Percentiles rank a stretch among this genome's conserved stretches.
Conservation (phyloP, 2,888 invertebrate genomes). For the Himalopsyche japonica region DNA sequence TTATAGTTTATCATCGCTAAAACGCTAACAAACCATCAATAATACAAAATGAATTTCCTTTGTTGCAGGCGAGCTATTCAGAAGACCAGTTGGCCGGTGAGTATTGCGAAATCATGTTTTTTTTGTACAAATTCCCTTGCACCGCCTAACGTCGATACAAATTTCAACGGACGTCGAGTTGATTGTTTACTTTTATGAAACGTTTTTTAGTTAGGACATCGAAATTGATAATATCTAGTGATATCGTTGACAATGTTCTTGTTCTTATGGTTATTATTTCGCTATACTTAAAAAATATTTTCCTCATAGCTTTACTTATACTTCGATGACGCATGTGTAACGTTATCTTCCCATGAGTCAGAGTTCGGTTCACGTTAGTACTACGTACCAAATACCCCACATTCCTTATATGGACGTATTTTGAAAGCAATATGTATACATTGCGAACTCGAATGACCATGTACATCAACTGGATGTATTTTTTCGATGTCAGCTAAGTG, state of each 20-base stretch:
- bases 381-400: slow-evolving; percentile 53
- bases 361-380: slow-evolving; percentile 49
- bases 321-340: slow-evolving; percentile 35
- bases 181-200: slow-evolving; percentile 34
- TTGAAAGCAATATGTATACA: slow-evolving; percentile 52
- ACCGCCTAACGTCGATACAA: slow-evolving; percentile 16
- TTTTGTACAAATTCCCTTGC: slow-evolving; percentile 18
- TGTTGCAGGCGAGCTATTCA: slow-evolving; percentile 78
- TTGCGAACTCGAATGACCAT: slow-evolving; percentile 39
- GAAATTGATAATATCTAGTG: neutral
- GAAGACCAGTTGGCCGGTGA: slow-evolving; percentile 93
- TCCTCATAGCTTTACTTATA: slow-evolving; percentile 17
- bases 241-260: neutral
- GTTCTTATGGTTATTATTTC: neutral
- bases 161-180: slow-evolving; percentile 33
- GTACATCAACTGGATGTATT: slow-evolving; percentile 33
- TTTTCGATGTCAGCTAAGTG: slow-evolving; percentile 13
- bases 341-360: slow-evolving; percentile 41
- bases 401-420: slow-evolving; percentile 64
- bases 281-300: neutral
- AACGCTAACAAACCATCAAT: neutral
- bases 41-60: slow-evolving; percentile 3
- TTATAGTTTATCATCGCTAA: slow-evolving; percentile 4
- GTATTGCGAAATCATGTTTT: slow-evolving; percentile 49
- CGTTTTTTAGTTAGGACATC: neutral